Evolutionary conservation across 2,113 vertebrate species (phyloP).

Genomic region (Rhinopomastus cyanomelas): DNA sequence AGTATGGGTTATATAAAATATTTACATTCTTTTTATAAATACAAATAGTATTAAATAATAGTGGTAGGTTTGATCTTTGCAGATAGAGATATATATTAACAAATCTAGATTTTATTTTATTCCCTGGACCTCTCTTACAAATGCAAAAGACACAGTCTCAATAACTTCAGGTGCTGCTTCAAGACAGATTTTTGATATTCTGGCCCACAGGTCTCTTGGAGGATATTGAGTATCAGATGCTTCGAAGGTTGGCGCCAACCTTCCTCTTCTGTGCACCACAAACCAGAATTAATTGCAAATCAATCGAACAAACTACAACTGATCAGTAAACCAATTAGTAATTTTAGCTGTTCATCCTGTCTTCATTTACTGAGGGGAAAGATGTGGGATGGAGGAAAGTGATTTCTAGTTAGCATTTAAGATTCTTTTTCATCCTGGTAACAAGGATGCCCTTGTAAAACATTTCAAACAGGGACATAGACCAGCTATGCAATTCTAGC

Average conservation of each 20-base stretch:
- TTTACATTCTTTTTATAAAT: neutral
- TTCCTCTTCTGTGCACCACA: conserved; percentile 88
- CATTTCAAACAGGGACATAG: neutral
- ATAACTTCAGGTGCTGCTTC: conserved; percentile 74
- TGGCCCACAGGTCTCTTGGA: conserved; percentile 77
- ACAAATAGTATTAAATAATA: neutral
- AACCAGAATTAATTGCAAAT: conserved; percentile 99
- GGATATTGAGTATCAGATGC: conserved; percentile 91
- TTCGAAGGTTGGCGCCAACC: conserved; percentile 95
- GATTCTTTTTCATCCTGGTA: conserved; percentile 3
- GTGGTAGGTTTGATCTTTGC: neutral
- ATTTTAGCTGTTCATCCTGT: conserved; percentile 94
- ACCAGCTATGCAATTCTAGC: neutral
- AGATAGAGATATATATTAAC: neutral
- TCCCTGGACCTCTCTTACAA: conserved; percentile 53
- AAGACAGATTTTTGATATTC: conserved; percentile 85
- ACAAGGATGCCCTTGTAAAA: conserved; percentile 26
- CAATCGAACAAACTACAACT: conserved; percentile 99
- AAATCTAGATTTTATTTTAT: neutral
- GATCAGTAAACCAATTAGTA: conserved; percentile 99
- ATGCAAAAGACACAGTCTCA: conserved; percentile 74
- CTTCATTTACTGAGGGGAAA: conserved; percentile 79
- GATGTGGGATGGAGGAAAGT: conserved; percentile 56
- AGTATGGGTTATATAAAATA: neutral
- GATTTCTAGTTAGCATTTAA: conserved; percentile 63